Evolutionary conservation across 1,140 invertebrate species (phyloP).

Genomic region (Papilio polyxenes): DNA sequence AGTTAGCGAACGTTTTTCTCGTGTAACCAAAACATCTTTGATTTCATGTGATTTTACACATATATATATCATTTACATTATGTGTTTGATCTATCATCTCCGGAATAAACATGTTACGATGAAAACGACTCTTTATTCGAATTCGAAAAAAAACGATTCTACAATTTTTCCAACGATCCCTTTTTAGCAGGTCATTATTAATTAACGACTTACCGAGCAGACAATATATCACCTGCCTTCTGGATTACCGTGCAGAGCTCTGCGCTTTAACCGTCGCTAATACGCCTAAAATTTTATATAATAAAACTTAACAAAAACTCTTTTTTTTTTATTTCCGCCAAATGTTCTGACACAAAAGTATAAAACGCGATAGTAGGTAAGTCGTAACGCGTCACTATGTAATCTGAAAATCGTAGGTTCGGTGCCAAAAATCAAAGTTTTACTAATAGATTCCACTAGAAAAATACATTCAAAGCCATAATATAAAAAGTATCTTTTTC

Average conservation of each 20-base stretch:
- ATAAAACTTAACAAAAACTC: background rate
- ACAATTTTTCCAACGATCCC: conserved; percentile 30
- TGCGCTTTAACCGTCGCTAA: conserved; percentile 1
- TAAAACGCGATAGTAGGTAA: too few relatives aligned
- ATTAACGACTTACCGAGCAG: conserved; percentile 26
- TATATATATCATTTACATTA: background rate
- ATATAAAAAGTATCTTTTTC: too few relatives aligned
- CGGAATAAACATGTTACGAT: background rate
- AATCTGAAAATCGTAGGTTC: too few relatives aligned
- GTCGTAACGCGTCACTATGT: too few relatives aligned
- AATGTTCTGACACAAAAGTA: background rate
- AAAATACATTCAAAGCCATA: too few relatives aligned
- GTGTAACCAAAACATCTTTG: background rate
- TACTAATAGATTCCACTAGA: too few relatives aligned
- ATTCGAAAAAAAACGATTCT: too few relatives aligned
- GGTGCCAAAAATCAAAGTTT: too few relatives aligned
- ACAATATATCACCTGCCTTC: conserved; percentile 23
- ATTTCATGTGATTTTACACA: background rate
- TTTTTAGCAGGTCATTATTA: conserved; percentile 27
- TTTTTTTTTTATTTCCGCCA: background rate
- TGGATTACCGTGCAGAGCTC: conserved; percentile 23
- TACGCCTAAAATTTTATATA: background rate
- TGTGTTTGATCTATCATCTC: background rate
- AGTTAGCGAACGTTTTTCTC: conserved; percentile 5
- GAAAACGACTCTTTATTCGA: background rate